Evolutionary conservation across 2,113 vertebrate genomes (phyloP).

Genomic region (Sylvicapra grimmia): DNA sequence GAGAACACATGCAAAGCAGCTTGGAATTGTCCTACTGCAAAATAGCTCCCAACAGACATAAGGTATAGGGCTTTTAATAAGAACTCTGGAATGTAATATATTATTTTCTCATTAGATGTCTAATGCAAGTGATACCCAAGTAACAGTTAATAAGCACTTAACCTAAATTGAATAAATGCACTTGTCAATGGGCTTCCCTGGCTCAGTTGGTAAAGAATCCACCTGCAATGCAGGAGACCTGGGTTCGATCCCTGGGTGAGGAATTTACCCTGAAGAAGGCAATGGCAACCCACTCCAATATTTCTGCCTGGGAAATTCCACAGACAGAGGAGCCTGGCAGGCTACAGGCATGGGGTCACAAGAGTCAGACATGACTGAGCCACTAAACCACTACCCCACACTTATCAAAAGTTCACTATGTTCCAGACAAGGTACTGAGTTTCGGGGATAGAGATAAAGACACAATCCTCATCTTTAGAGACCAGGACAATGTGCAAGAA

Average conservation of each 20-base stretch:
- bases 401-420: neutral
- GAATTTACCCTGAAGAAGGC: neutral
- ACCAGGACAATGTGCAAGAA: neutral
- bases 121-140: constrained; percentile 18
- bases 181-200: neutral
- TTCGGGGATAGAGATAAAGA: neutral
- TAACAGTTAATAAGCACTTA: neutral
- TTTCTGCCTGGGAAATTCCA: neutral
- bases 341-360: neutral
- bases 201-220: neutral
- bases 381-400: neutral
- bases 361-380: neutral
- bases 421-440: neutral
- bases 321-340: neutral
- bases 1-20: constrained; percentile 19
- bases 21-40: neutral
- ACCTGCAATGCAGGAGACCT: neutral
- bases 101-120: constrained; percentile 9
- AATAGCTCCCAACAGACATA: neutral
- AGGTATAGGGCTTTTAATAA: neutral
- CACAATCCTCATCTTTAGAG: neutral
- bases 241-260: neutral
- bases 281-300: neutral
- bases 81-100: neutral
- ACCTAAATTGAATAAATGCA: neutral